Percentiles rank a stretch among this genome's conserved stretches.
phyloP scores from a whole-genome alignment of 2,888 invertebrate genomes.

The Agriopis aurantiaria region DNA sequence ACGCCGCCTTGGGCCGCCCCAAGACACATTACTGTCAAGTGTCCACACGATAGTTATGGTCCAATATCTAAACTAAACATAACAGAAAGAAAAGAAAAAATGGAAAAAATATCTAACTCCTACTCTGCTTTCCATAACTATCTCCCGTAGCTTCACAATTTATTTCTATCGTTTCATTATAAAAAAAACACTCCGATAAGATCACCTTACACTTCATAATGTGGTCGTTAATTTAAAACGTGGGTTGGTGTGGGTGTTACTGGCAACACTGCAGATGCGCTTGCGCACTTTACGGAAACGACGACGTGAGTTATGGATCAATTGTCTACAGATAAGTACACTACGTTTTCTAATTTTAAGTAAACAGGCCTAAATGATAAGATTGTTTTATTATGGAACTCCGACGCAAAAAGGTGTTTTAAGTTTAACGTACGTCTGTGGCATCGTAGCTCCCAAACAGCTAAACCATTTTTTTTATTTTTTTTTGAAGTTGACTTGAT shows the following conservation, averaged over 20 bases:
- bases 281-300: slow-evolving; percentile 34
- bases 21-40: too few species aligned
- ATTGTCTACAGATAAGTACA: slow-evolving; percentile 30
- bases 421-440: too few species aligned
- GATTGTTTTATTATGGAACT: not conserved
- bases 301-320: slow-evolving; percentile 26
- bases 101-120: not conserved
- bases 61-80: too few species aligned
- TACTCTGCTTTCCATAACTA: not conserved
- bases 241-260: slow-evolving; percentile 44
- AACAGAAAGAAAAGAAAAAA: too few species aligned
- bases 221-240: slow-evolving; percentile 40
- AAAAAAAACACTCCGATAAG: slow-evolving; percentile 32
- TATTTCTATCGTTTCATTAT: slow-evolving; percentile 11
- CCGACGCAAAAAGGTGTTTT: too few species aligned
- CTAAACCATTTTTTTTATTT: too few species aligned
- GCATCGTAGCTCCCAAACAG: too few species aligned
- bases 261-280: slow-evolving; percentile 47
- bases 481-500: too few species aligned
- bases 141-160: not conserved
- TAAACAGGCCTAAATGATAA: not conserved
- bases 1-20: too few species aligned
- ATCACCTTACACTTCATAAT: slow-evolving; percentile 41
- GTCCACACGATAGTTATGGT: too few species aligned
- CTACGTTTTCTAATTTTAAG: not conserved